Base-by-base conservation (phyloP, 2,888 invertebrate genomes). In the Toxonevra muliebris region DNA sequence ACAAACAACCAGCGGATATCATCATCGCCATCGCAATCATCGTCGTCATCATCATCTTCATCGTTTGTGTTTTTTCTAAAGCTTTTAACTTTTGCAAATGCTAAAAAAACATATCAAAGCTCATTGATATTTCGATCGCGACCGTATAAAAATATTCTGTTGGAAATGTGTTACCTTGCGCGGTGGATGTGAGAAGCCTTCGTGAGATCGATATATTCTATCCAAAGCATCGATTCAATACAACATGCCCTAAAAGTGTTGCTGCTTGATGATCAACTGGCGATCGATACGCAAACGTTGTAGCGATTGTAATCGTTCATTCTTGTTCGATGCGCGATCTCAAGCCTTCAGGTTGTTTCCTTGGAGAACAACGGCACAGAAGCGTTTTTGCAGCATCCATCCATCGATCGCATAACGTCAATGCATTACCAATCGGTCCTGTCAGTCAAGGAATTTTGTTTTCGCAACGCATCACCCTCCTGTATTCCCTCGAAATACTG, bases 121-220 rank as follows among this genome's bases (percentile, higher is more conserved):
- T 84, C 83, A 84, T 84, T 84, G 81, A 85, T 84, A 84, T 84
- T 85, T 85, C 79, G 80, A 83, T 78, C 85, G 85, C 84, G 85
- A 85, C 82, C 84, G 84, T 85, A 83, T 81, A 85, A 84, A 84
- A 85, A 85, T 85, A 85, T 85, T 85, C 83, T 84, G 85, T 85
- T 76, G 77, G 75, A 74, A 73, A 75, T 76, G 61, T 65, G 43
- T 53, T 17, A n/a, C 30, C 63, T 58, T 66, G 69, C 59, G 20
- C 62, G 41, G 65, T 65, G 57, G 67, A 63, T 64, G 57, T 52
- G 17, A 30, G 30, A 53, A 61, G 48, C 40, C 50, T 54, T 43
- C 52, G 63, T 19, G 42, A 20, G 20, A 64, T 57, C 57, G 60
- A 30, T 50, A 12, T 40, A 13, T 45, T 19, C 53, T 30, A 30